Evolutionary conservation across 2,888 invertebrate species (phyloP).

Genomic region (Cerceris rybyensis): DNA sequence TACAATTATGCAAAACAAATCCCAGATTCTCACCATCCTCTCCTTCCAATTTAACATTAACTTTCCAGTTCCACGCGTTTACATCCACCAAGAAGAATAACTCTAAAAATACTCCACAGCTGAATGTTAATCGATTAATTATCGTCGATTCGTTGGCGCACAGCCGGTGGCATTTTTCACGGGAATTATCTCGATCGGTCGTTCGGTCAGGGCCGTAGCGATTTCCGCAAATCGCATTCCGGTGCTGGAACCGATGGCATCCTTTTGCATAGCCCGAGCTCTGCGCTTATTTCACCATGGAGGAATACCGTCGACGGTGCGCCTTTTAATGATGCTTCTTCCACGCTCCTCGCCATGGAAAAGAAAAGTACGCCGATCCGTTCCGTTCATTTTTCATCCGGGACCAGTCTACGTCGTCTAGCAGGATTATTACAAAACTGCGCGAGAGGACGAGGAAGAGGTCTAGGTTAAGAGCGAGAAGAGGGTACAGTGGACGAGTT

Average conservation of each 20-base stretch:
- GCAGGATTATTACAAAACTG: constrained; percentile 62
- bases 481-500: constrained; percentile 38
- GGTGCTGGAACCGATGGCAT: constrained; percentile 17
- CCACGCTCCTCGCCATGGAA: constrained; percentile 13
- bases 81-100: too few species aligned
- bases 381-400: constrained; percentile 60
- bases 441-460: constrained; percentile 37
- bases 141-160: constrained; percentile 3
- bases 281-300: constrained; percentile 31
- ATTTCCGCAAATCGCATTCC: constrained; percentile 15
- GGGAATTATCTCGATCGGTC: constrained; percentile 35
- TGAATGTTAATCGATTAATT: constrained; percentile 3
- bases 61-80: too few species aligned
- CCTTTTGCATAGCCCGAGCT: constrained; percentile 15
- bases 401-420: constrained; percentile 60
- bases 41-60: too few species aligned
- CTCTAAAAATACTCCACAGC: neutral
- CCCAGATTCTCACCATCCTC: too few species aligned
- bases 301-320: constrained; percentile 46
- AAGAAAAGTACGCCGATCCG: constrained; percentile 58
- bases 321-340: constrained; percentile 57
- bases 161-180: constrained; percentile 24
- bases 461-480: constrained; percentile 49
- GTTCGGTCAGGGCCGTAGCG: constrained; percentile 36
- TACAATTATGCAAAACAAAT: too few species aligned